Conservation (phyloP, 2,797 vertebrate genomes). For the Schizothorax lantsangensis region DNA sequence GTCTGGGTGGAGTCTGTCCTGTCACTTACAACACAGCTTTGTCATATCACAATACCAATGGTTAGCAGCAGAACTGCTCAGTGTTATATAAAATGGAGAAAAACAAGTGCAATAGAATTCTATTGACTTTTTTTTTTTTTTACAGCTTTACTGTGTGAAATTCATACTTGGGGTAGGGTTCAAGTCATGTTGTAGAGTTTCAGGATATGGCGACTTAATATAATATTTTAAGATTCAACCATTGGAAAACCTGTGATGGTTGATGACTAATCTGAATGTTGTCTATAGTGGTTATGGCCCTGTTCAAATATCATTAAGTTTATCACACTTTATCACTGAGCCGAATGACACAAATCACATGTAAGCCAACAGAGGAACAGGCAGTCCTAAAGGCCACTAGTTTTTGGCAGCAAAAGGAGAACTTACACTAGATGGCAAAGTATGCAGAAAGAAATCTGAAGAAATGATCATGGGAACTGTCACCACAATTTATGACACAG, state of each 20-base stretch:
- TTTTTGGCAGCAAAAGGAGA: slow-evolving; percentile 20
- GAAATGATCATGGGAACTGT: background rate
- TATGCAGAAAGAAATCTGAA: slow-evolving; percentile 30
- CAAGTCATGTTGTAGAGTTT: background rate
- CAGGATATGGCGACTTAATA: background rate
- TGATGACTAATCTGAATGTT: background rate
- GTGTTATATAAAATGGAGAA: background rate
- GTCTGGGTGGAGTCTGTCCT: slow-evolving; percentile 30
- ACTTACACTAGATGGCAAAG: slow-evolving; percentile 20
- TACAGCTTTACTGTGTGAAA: too few relatives aligned
- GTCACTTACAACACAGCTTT: slow-evolving; percentile 30
- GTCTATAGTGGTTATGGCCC: background rate
- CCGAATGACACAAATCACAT: background rate
- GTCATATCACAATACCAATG: slow-evolving; percentile 24
- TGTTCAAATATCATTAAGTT: background rate
- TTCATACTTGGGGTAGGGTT: background rate
- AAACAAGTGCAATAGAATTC: background rate
- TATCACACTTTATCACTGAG: background rate
- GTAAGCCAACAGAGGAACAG: background rate
- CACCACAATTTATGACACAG: slow-evolving; percentile 17
- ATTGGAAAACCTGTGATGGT: background rate
- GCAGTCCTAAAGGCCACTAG: background rate
- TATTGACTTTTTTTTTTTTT: background rate
- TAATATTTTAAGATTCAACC: slow-evolving; percentile 9
- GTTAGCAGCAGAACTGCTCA: background rate